Base-by-base conservation (phyloP, 2,797 vertebrate species). In the Arctocebus calabarensis region DNA sequence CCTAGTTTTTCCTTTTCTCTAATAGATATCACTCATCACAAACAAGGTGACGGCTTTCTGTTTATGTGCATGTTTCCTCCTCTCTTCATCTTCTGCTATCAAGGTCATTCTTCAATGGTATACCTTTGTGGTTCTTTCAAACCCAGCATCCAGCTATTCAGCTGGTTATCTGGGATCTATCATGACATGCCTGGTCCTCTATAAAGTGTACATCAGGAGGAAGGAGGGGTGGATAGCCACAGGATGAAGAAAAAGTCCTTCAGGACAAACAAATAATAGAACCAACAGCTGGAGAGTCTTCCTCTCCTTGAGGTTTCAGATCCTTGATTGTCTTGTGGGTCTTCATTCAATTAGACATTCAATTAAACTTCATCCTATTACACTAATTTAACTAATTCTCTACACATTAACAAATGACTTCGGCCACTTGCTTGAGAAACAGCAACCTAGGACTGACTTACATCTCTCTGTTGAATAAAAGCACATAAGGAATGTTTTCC, bases 401-500 rank as follows among this genome's bases (percentile, higher is more conserved):
- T 88, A 55, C 32, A 73, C 32, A 89, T 75, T 85, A 90, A 85
- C 55, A 96, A 84, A 79, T 61, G 55, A 90, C 40, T 93, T 96
- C 59, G 77, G 74, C 74, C 77, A 88, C 45, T 83, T 66, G 22
- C 19, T 95, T 90, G 16, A 90, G 81, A 91, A 95, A 84, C 12
- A 48, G 9, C 32, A 73, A 62, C 34, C 55, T 66, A 88, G 40
- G 34, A 96, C 37, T 88, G 25, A 89, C 29, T 70, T 81, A 52
- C 17, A 82, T 77, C 23, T 89, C 84, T 52, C 88, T 90, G 55
- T 9, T 23, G 0, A 87, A 57, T 48, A 78, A 75, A 5, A 75
- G 3, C 88, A 45, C 12, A 37, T 27, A 83, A 77, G 70, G 29
- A 89, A 95, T 40, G 45, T 29, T 68, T 87, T 93, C 79, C 82